Base-by-base conservation (phyloP, 1,140 invertebrate species). In the Drosophila mojavensis region DNA sequence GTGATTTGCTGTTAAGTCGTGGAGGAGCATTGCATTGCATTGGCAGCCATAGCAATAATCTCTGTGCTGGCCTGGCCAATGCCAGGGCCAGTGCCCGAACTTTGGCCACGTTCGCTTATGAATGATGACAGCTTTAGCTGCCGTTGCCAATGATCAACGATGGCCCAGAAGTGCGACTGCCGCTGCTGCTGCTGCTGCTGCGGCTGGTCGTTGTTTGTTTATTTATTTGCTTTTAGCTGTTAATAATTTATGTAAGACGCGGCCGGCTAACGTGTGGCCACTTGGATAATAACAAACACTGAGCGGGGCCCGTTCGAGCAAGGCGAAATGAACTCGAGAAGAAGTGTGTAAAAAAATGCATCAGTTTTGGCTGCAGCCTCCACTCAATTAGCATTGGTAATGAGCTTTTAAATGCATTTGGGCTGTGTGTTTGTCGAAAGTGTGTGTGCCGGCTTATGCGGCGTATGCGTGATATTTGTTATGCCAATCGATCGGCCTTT, bases 1-100 rank as follows among this genome's bases (percentile, higher is more conserved):
- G 84, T 88, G 84, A 88, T 88, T 88, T 88, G 84, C 84, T 88
- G 84, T 88, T 88, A 88, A 88, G 83, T 88, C 83, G 83, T 88
- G 66, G 70, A 82, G 47, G 9, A 17, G 36, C 28, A 24, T 24
- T 24, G 20, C 4, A 6, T 6, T 36, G 15, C 41, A 47, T 4
- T n/a, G 3, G 28, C 24, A 53, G 62, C 17, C 13, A 69, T 47
- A 73, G 62, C 50, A 55, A 81, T 73, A 63, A 56, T 73, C 73
- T 79, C 41, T 30, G 68, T 65, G 17, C 39, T 50, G 20, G 24
- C 3, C 64, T 66, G 78, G 61, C 55, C 60, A 83, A 79, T 81
- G 75, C 71, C 68, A 84, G 72, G 76, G 72, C 66, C 65, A 69
- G n/a, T 13, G 10, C 10, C 56, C 61, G 64, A 77, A 75, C 81